Evolutionary conservation across 2,888 invertebrate genomes (phyloP).

Genomic region (Cordylochernes scorpioides): DNA sequence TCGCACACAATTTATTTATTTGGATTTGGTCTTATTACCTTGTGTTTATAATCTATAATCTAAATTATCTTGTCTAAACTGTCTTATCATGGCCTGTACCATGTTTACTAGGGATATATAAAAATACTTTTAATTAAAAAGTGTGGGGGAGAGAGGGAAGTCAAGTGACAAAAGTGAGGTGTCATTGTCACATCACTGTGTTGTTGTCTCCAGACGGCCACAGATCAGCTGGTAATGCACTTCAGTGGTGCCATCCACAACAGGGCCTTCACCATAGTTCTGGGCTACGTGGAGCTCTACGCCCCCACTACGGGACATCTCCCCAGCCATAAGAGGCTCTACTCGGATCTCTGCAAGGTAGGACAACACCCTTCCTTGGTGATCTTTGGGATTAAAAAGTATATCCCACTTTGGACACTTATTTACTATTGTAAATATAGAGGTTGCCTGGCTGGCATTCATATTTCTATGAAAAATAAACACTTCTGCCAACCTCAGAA

Average conservation of each 20-base stretch:
- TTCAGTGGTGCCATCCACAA: constrained; percentile 62
- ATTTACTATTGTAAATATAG: background rate
- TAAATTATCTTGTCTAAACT: too few relatives aligned
- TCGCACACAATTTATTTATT: too few relatives aligned
- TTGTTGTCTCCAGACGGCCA: constrained; percentile 36
- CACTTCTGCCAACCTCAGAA: too few relatives aligned
- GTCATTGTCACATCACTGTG: too few relatives aligned
- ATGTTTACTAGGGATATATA: too few relatives aligned
- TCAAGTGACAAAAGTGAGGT: too few relatives aligned
- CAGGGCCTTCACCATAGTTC: constrained; percentile 23
- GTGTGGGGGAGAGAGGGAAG: too few relatives aligned
- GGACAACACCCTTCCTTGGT: background rate
- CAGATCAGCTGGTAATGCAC: constrained; percentile 84
- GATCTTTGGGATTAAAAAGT: background rate
- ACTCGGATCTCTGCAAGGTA: constrained; percentile 35
- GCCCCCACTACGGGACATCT: constrained; percentile 15
- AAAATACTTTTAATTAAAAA: too few relatives aligned
- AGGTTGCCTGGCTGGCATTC: background rate
- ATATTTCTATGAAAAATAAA: too few relatives aligned
- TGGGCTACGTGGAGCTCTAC: constrained; percentile 30
- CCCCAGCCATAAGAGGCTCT: constrained; percentile 33
- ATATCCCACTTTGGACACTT: background rate
- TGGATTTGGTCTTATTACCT: too few relatives aligned
- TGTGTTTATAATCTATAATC: too few relatives aligned
- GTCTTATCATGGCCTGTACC: too few relatives aligned